Base-by-base conservation (phyloP, 2,797 vertebrate species). In the Podargus strigoides region DNA sequence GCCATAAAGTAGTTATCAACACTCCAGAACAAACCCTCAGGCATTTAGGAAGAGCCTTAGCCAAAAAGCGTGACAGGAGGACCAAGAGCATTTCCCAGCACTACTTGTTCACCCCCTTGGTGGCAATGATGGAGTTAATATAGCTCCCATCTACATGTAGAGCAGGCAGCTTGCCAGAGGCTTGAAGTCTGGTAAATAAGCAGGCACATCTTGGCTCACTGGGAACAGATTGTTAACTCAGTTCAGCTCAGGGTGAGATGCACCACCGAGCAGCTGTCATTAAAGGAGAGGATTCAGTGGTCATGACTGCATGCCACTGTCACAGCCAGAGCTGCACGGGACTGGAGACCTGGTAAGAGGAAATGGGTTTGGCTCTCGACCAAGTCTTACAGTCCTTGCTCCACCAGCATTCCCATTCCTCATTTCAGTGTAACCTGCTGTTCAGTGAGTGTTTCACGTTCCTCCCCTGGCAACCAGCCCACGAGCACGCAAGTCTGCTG, bases 161-260 rank as follows among this genome's bases (percentile, higher is more conserved):
- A 91, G 68, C 23, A 30, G 89, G 89, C 81, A 87, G 56, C 75
- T 73, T 60, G 94, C 94, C 87, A 93, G 94, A 46, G 87, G 78
- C 89, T 87, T 21, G 27, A 46, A 80, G 76, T 39, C 87, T 95
- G 89, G 89, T 84, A 64, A 87, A 85, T 56, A 81, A 96, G 85
- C 82, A 85, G 85, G 81, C 78, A 74, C 75, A 80, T 91, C 94
- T 80, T 37, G 41, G 94, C 85, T 96, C 49, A 12, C 72, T 89
- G 85, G 87, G 92, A 91, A 32, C 96, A 87, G 93, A 89, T 83
- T 89, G 91, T 46, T 80, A 50, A 55, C 94, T 91, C 37, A 1
- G 94, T 74, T 82, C 89, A 63, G 81, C 94, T 56, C 74, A 0
- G 42, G 84, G 80, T 73, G 80, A 93, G 72, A 82, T 1, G 5